Conservation (phyloP, 2,888 invertebrate species). For the Thymelicus lineola region DNA sequence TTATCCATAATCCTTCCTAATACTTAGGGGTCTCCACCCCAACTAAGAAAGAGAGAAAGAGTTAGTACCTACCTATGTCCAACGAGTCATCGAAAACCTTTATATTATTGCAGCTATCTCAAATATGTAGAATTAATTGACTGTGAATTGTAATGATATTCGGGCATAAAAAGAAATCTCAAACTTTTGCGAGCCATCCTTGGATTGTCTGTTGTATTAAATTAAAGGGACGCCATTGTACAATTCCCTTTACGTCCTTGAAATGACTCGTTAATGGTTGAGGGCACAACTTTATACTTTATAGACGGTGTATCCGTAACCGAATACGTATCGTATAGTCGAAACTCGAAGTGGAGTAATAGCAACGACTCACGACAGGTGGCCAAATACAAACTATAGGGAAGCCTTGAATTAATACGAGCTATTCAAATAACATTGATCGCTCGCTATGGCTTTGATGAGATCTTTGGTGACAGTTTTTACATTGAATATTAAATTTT, state of each 20-base stretch:
- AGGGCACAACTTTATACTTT: constrained; percentile 18
- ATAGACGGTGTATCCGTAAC: constrained; percentile 8
- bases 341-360: constrained; percentile 14
- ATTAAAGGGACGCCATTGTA: constrained; percentile 21
- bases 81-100: too few relatives aligned
- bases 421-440: constrained; percentile 3
- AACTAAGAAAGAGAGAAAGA: too few relatives aligned
- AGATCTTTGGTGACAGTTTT: too few relatives aligned
- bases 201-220: constrained; percentile 1
- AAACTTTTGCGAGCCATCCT: background rate
- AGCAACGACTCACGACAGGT: constrained; percentile 30
- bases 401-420: constrained; percentile 20
- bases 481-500: too few relatives aligned
- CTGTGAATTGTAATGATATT: constrained; percentile 1
- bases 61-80: too few relatives aligned
- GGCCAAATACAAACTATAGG: constrained; percentile 14
- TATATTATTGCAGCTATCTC: background rate
- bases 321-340: constrained; percentile 14
- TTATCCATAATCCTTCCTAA: too few relatives aligned
- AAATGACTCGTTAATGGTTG: constrained; percentile 29
- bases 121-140: constrained; percentile 1
- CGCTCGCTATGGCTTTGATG: background rate
- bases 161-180: background rate
- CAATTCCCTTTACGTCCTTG: constrained; percentile 29
- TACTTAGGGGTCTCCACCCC: too few relatives aligned